A percentile compares a stretch with the other conserved stretches of the same genome.
Evolutionary conservation across 2,888 invertebrate genomes (phyloP).

Genomic region (Blastobasis adustella): DNA sequence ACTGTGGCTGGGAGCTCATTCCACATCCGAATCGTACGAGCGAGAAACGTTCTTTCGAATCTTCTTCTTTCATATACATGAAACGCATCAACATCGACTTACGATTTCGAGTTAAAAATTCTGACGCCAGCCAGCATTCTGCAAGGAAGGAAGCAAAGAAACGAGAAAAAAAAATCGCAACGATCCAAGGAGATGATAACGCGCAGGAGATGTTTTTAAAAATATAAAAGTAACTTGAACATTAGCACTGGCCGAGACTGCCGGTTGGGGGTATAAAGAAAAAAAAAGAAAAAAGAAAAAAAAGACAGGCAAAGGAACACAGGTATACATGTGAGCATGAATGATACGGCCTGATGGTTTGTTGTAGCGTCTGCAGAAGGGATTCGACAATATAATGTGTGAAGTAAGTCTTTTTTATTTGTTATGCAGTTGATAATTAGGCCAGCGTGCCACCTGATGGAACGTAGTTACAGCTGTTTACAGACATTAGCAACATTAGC

Average conservation of each 20-base stretch:
- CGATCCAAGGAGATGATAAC: constrained; percentile 16
- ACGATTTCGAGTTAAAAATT: constrained; percentile 4
- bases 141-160: neutral
- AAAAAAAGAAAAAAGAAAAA: constrained; percentile 18
- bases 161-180: constrained; percentile 1
- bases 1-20: no score
- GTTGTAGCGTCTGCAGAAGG: constrained; percentile 2
- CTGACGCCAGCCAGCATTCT: neutral
- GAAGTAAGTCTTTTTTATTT: no score
- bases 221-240: constrained; percentile 19
- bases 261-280: constrained; percentile 6
- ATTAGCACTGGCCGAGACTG: constrained; percentile 18
- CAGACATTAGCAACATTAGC: no score
- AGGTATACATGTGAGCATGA: constrained; percentile 30
- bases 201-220: constrained; percentile 13
- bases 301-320: constrained; percentile 23
- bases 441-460: no score
- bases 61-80: no score
- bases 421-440: no score
- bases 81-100: no score
- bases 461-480: no score
- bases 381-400: no score
- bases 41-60: no score
- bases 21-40: no score
- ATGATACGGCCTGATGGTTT: constrained; percentile 26